Percentiles rank a stretch among this genome's conserved stretches.
These are phyloP conservation scores for Heliconius eleuchia DNA, from an alignment of 1,140 invertebrate species.

Conservation along the genomic window DNA sequence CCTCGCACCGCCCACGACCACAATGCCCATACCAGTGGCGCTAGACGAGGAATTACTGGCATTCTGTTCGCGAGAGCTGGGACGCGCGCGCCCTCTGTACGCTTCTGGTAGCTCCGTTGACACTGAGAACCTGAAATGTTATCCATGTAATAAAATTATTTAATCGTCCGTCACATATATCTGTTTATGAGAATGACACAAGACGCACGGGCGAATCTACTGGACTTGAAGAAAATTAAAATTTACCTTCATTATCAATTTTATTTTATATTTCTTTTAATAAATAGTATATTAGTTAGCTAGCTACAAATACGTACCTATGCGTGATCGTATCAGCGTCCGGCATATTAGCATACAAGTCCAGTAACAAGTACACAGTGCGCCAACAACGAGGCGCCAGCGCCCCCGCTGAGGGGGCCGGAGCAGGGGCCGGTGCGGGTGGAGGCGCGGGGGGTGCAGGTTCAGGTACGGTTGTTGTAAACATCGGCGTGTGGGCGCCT, in stretches of 20 bases:
- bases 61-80: conserved; percentile 66
- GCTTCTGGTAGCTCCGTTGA: conserved; percentile 70
- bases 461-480: conserved; percentile 61
- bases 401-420: conserved; percentile 56
- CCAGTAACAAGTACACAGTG: conserved; percentile 95
- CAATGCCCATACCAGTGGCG: conserved; percentile 69
- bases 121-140: conserved; percentile 66
- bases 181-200: too few species aligned
- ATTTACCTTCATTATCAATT: too few species aligned
- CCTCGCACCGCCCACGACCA: conserved; percentile 88
- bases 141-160: too few species aligned
- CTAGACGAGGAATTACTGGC: conserved; percentile 65
- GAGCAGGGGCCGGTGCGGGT: conserved; percentile 62
- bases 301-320: conserved; percentile 49
- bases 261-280: too few species aligned
- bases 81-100: conserved; percentile 61
- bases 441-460: conserved; percentile 55
- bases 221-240: too few species aligned
- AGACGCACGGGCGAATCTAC: too few species aligned
- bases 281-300: too few species aligned
- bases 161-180: too few species aligned
- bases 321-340: conserved; percentile 94
- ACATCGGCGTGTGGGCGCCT: conserved; percentile 87
- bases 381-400: conserved; percentile 94
- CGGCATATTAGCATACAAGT: conserved; percentile 96